Base-by-base conservation (phyloP, 2,888 invertebrate species). In the Folsomia manolachei region DNA sequence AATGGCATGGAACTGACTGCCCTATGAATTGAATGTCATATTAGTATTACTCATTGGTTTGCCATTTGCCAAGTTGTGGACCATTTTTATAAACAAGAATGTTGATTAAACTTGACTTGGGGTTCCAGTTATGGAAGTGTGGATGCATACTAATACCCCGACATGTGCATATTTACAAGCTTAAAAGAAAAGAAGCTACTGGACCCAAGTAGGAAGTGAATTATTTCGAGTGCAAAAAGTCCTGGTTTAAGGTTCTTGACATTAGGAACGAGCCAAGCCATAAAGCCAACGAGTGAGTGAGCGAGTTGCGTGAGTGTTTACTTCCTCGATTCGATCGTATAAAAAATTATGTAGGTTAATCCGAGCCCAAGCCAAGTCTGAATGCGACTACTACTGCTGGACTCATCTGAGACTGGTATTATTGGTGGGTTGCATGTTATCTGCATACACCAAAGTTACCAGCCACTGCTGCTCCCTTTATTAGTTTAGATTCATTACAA, bases 271-370 rank as follows among this genome's bases (percentile, higher is more conserved):
- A 56, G 39, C 39, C 4, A 14, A 39, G 39, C 4, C 7, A 39
- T 4, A 4, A 39, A 39, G 4, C 39, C 39, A 9, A 39, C 21
- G 18, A 56, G 21, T 19, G n/a, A 56, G 18, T 56, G 7, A 4
- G 7, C 21, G 56, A 18, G 21, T 56, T 56, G 56, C 56, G 56
- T 56, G 56, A 56, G 56, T 56, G 56, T 56, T 56, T 56, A 56
- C 56, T 56, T 56, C 56, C 56, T 56, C 56, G 39, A 39, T 39
- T 39, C 39, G 39, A 39, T 39, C 39, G 56, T 56, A 56, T 56
- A 56, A 56, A 56, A 56, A 56, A 56, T 56, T 56, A 56, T 56
- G 56, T 56, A 56, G 56, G 56, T 56, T 56, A 56, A 56, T 56
- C 56, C 56, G 56, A 56, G 56, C 21, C 56, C 39, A 39, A 39